A percentile compares a stretch with the other conserved stretches of the same genome.
phyloP scores from a whole-genome alignment of 2,888 invertebrate species.

The Eristalinus sepulchralis region DNA sequence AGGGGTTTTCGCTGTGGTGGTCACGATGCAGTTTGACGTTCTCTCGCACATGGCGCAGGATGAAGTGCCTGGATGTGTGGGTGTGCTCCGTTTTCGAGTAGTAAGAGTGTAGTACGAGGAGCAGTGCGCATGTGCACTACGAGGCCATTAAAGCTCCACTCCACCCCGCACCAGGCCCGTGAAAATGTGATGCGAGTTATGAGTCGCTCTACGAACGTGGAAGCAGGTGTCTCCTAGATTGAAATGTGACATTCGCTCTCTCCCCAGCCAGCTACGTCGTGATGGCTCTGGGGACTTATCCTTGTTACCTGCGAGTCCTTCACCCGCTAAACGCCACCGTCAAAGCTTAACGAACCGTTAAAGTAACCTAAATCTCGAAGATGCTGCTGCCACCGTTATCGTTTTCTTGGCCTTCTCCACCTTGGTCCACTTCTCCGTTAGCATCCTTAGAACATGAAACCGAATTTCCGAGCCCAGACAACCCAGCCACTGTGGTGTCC shows the following conservation, averaged over 20 bases:
- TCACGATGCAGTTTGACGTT: background rate
- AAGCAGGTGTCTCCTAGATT: conserved; percentile 40
- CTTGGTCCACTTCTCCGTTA: background rate
- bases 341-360: conserved; percentile 55
- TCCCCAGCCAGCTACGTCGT: background rate
- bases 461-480: conserved; percentile 17
- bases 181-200: background rate
- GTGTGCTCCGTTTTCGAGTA: conserved; percentile 14
- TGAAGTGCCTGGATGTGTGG: background rate
- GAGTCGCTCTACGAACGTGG: background rate
- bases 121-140: conserved; percentile 44
- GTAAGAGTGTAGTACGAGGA: conserved; percentile 54
- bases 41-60: background rate
- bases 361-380: conserved; percentile 56
- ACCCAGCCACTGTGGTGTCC: background rate
- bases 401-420: background rate
- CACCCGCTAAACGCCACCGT: background rate
- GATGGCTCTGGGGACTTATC: conserved; percentile 34
- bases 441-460: conserved; percentile 37
- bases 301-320: conserved; percentile 24
- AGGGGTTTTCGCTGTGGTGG: conserved; percentile 13
- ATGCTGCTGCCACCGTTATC: conserved; percentile 1
- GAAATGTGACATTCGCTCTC: background rate
- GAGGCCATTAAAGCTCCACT: conserved; percentile 57
- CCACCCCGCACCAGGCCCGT: background rate